Base-by-base conservation (phyloP, 2,797 vertebrate genomes). In the Perodicticus potto region DNA sequence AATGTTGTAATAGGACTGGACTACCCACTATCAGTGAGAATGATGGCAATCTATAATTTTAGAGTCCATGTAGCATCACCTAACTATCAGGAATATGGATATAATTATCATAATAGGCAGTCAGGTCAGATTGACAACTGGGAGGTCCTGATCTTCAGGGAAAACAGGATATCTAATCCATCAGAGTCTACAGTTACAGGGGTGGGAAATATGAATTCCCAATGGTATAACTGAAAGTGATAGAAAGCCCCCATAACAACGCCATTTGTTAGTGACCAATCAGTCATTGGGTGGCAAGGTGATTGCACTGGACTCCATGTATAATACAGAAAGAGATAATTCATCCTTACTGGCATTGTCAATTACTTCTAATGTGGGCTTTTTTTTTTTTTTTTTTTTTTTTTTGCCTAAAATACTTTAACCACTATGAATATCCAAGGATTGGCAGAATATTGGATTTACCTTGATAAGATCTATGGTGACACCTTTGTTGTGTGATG, bases 351-450 rank as follows among this genome's bases (percentile, higher is more conserved):
- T 65, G 12, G 16, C n/a, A 59, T 17, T 65, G 11, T 2, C 93
- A 63, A 59, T 9, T 67, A 61, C 77, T 14, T 9, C 22, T 20
- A 55, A 7, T 78, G 57, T 77, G 20, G 25, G 29, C 94, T 89
- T 86, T 70, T 27, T 53, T 65, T 91, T 77, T 91, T 86, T 70
- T 89, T 86, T 70, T 27, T 53, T 65, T 89, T 86, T 70, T 27
- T 53, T 65, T 77, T 45, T 82, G 27, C 11, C 25, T 94, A 10
- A 12, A 32, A 11, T 34, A 34, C 69, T 22, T 93, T n/a, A 78
- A 45, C 1, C 1, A 84, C 29, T 0, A 76, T 3, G 5, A 63
- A 4, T 80, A 45, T 76, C n/a, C 2, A 85, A 63, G 17, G 3
- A 32, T 65, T 91, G n/a, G 61, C 10, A 72, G 53, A 72, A 7